Percentiles rank a stretch among this genome's conserved stretches.
Evolutionary conservation across 2,888 invertebrate genomes (phyloP).

Genomic region (Cephus sareptanus): DNA sequence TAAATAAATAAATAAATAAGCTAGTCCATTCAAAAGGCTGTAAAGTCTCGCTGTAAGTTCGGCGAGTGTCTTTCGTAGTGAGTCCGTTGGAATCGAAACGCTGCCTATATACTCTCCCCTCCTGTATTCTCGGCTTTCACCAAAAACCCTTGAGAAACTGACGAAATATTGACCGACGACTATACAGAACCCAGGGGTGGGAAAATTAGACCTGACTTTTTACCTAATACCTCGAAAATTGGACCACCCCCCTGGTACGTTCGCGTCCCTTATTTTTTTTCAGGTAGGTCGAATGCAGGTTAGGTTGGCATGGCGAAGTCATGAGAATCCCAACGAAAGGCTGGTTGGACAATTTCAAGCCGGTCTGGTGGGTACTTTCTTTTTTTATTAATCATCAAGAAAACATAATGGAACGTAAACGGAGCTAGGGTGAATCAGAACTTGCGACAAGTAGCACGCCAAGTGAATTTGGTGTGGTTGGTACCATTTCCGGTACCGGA

Average conservation of each 20-base stretch:
- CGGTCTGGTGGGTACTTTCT: slow-evolving; percentile 42
- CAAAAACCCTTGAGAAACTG: slow-evolving; percentile 44
- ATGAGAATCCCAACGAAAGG: neutral
- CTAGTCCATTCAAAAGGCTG: neutral
- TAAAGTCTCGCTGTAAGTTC: slow-evolving; percentile 30
- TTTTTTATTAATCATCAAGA: slow-evolving; percentile 51
- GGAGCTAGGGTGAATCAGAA: slow-evolving; percentile 51
- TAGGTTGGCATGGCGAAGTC: neutral
- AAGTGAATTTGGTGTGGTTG: slow-evolving; percentile 20
- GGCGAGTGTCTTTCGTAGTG: slow-evolving; percentile 57
- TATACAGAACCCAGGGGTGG: neutral
- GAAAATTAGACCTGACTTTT: neutral
- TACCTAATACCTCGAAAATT: neutral
- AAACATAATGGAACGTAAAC: slow-evolving; percentile 32
- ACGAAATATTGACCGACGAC: neutral
- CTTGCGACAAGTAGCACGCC: slow-evolving; percentile 16
- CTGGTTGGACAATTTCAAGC: neutral
- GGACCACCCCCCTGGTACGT: neutral
- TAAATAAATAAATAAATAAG: slow-evolving; percentile 13
- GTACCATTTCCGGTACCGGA: slow-evolving; percentile 17
- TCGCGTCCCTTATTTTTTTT: neutral
- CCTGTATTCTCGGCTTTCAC: slow-evolving; percentile 58
- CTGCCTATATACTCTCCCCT: slow-evolving; percentile 65
- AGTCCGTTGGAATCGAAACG: slow-evolving; percentile 56
- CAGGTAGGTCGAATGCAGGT: neutral